phyloP scores from a whole-genome alignment of 2,113 vertebrate species.

The Aspiorhynchus laticeps region DNA sequence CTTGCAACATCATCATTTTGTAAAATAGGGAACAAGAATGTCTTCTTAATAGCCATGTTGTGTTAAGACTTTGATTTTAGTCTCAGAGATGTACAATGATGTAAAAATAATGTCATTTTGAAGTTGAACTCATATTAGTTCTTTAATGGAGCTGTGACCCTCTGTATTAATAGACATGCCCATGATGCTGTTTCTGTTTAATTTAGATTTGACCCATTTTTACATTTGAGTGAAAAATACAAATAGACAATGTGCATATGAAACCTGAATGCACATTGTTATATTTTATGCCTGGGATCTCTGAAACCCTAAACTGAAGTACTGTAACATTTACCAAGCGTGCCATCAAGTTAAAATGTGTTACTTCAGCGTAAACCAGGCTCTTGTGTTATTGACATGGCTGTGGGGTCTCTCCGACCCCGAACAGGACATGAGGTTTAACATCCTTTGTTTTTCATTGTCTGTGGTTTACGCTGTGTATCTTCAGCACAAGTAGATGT shows the following conservation, averaged over 20 bases:
- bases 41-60: not conserved
- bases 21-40: not conserved
- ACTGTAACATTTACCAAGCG: not conserved
- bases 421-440: conserved; percentile 12
- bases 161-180: no score
- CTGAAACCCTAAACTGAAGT: not conserved
- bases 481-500: not conserved
- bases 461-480: not conserved
- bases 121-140: no score
- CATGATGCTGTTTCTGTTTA: no score
- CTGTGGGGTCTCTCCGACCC: not conserved
- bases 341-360: not conserved
- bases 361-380: not conserved
- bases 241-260: no score
- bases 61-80: not conserved
- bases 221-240: no score
- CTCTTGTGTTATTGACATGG: not conserved
- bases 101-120: no score
- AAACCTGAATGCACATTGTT: no score
- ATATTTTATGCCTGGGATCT: not conserved
- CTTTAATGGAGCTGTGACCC: no score
- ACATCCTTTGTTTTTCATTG: not conserved
- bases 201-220: no score
- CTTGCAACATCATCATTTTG: not conserved
- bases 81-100: not conserved